Conservation (phyloP, 2,113 vertebrate species). For the Puntigrus tetrazona region DNA sequence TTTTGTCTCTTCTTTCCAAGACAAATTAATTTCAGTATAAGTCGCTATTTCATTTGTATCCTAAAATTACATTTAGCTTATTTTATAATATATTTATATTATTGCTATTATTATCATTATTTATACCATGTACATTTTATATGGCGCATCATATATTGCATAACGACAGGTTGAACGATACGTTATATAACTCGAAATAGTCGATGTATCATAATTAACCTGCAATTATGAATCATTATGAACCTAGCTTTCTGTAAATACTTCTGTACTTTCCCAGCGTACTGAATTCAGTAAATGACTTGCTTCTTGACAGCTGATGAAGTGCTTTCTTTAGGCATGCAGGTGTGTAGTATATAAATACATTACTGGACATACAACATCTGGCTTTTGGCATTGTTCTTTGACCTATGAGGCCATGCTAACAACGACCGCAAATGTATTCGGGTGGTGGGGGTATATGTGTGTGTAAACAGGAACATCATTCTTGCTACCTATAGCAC, state of each 20-base stretch:
- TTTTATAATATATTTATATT: too few relatives aligned
- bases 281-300: neutral
- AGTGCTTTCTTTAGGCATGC: neutral
- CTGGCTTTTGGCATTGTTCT: neutral
- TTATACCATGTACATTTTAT: neutral
- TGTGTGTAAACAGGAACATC: neutral
- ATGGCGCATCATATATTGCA: neutral
- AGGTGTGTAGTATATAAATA: neutral
- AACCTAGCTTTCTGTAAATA: neutral
- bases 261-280: neutral
- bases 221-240: too few relatives aligned
- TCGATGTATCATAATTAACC: too few relatives aligned
- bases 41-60: neutral
- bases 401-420: neutral
- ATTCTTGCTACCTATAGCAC: neutral
- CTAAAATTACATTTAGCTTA: too few relatives aligned
- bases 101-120: neutral
- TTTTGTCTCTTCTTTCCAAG: neutral
- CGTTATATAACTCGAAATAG: neutral
- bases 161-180: neutral
- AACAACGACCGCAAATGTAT: neutral
- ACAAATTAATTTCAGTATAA: neutral
- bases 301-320: neutral
- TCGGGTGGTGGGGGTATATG: neutral
- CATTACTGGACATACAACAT: neutral